Evolutionary conservation across 2,888 invertebrate species (phyloP).

Genomic region (Argyra leucocephala): DNA sequence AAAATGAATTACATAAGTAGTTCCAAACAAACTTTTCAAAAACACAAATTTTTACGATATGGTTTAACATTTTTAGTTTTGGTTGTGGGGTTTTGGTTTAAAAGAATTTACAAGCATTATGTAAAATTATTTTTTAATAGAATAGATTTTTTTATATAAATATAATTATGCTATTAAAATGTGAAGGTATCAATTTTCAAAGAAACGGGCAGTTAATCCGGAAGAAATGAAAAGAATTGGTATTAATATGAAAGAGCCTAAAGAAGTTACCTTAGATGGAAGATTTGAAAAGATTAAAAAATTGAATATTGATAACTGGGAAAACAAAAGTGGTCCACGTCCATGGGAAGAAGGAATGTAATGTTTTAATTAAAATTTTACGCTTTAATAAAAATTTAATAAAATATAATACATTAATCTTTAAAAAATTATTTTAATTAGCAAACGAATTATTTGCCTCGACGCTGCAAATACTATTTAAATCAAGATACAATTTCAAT

Average conservation of each 20-base stretch:
- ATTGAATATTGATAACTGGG: slow-evolving; percentile 73
- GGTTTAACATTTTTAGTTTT: slow-evolving; percentile 65
- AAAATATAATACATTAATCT: no score
- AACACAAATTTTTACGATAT: slow-evolving; percentile 46
- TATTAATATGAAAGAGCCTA: slow-evolving; percentile 54
- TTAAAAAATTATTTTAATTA: no score
- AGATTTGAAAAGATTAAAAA: slow-evolving; percentile 64
- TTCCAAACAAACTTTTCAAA: slow-evolving; percentile 2
- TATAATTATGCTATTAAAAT: no score
- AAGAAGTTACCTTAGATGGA: slow-evolving; percentile 62
- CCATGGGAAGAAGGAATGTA: slow-evolving; percentile 64
- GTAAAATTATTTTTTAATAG: slow-evolving; percentile 40
- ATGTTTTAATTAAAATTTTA: no score
- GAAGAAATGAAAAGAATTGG: slow-evolving; percentile 61
- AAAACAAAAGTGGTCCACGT: slow-evolving; percentile 72
- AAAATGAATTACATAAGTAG: neutral
- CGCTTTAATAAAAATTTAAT: no score
- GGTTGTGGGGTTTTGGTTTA: slow-evolving; percentile 61
- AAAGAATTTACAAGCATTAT: slow-evolving; percentile 64
- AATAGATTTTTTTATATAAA: neutral
- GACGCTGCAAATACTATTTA: no score
- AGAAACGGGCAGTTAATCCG: slow-evolving; percentile 49
- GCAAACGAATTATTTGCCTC: no score
- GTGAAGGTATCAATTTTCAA: slow-evolving; percentile 52
- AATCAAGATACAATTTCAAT: neutral